Base-by-base conservation (phyloP, 1,140 invertebrate species). In the Pentalonia nigronervosa region DNA sequence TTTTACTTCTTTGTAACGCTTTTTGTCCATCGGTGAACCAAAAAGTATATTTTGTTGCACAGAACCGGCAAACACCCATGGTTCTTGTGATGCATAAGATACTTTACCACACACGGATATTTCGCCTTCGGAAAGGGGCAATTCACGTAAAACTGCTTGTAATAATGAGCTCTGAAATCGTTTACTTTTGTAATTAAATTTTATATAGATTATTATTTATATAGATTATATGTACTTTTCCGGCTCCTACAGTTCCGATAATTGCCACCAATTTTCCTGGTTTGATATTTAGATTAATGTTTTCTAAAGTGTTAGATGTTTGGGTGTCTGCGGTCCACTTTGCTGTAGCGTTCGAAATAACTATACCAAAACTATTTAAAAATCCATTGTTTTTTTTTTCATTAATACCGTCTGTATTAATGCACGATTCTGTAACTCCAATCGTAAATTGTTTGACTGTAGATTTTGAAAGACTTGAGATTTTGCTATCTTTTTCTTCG, bases 11-110 rank as follows among this genome's bases (percentile, higher is more conserved):
- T 97, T 96, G 95, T 98, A 98, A 36, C 97, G 96, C 67, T 96
- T 95, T 94, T 96, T 96, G 94, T 98, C 96, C 96, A 97, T 97
- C 50, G 96, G 95, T 93, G 96, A 96, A 0, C 98, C 98, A 95
- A 99, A 99, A 0, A 99, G 94, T 88, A 99, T 98, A 95, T 99
- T 99, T 94, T 99, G 97, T 67, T 97, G 95, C 8, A 98, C 96
- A 86, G 97, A 96, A 23, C 97, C 97, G 93, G 96, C 95, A 95
- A 98, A 98, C 0, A 99, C 96, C 98, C 98, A 99, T 0, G 98
- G 97, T 94, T 99, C 98, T 95, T 99, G 98, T 36, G 98, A 97
- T 30, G 98, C 97, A 95, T 99, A 99, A 1, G 98, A 97, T 7
- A 99, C 95, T 60, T 95, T 97, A n/a, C 98, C 98, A 84, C 96